Base-by-base conservation (phyloP, 2,888 invertebrate genomes). In the Hirtodrosophila alboralis region DNA sequence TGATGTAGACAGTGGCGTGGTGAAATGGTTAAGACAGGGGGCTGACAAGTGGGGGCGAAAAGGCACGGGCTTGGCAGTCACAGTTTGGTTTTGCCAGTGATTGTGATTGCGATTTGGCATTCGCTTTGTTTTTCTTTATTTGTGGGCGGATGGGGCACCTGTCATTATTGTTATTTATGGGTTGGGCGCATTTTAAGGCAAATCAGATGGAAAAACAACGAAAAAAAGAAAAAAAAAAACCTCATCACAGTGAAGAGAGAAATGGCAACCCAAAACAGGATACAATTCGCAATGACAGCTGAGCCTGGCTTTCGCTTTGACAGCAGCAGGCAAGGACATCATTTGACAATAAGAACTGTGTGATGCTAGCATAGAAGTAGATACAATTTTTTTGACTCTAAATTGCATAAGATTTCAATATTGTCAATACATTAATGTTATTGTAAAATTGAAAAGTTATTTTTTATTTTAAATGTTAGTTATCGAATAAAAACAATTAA, bases 131-230 rank as follows among this genome's bases (percentile, higher is more conserved):
- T 60, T 65, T 65, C n/a, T n/a, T n/a, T 18, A 18, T 18, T 18
- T 5, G 18, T 5, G 5, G 2, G 18, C 4, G 9, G 63, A 33
- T 64, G 58, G 59, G 54, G 71, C 66, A 70, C 58, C 70, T 76
- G 71, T 72, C 77, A 76, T 76, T 72, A 51, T 49, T 51, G 68
- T 76, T 75, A 72, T 76, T 70, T 75, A 70, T 70, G 75, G 76
- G n/a, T n/a, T n/a, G n/a, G 36, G 33, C 64, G 47, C 75, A 70
- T 70, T 70, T 71, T 72, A 71, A 71, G 72, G 51, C 71, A 66
- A 73, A 72, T 59, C 73, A 72, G 65, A 75, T 49, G 44, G 57
- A 28, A 34, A 14, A 38, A 16, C 33, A 12, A 5, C 26, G 18
- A 14, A 14, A 16, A 34, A 23, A 30, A 47, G 34, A 33, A 49